Conservation (phyloP, 2,888 invertebrate genomes). For the Eristalis arbustorum region DNA sequence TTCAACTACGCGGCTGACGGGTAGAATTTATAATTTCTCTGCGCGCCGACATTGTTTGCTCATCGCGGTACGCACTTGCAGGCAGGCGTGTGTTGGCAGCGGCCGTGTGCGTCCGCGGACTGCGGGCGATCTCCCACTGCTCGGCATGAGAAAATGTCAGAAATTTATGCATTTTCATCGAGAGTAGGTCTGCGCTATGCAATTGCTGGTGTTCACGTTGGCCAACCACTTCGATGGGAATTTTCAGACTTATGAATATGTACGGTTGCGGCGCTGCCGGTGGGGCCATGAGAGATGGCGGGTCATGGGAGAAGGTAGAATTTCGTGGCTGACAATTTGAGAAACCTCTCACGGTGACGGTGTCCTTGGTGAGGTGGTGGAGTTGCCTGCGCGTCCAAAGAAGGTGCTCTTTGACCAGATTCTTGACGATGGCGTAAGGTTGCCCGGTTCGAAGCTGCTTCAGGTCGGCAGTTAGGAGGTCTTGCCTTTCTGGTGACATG, state of each 20-base stretch:
- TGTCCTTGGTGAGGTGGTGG: neutral
- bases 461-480: no score
- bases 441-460: no score
- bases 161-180: neutral
- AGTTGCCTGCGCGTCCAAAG: no score
- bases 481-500: no score
- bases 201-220: neutral
- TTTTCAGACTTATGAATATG: neutral
- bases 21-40: slow-evolving; percentile 41
- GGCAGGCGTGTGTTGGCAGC: neutral
- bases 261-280: neutral
- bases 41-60: neutral
- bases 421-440: no score
- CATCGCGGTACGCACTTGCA: neutral
- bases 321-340: neutral
- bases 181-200: neutral
- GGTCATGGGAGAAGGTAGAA: neutral
- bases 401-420: no score
- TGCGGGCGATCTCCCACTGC: neutral
- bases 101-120: neutral
- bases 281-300: neutral
- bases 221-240: neutral
- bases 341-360: neutral
- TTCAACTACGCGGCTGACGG: slow-evolving; percentile 19
- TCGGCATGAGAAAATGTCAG: neutral